Percentiles rank a stretch among this genome's conserved stretches.
Conservation (phyloP, 2,113 vertebrate genomes). For the Chrysochloris asiatica region DNA sequence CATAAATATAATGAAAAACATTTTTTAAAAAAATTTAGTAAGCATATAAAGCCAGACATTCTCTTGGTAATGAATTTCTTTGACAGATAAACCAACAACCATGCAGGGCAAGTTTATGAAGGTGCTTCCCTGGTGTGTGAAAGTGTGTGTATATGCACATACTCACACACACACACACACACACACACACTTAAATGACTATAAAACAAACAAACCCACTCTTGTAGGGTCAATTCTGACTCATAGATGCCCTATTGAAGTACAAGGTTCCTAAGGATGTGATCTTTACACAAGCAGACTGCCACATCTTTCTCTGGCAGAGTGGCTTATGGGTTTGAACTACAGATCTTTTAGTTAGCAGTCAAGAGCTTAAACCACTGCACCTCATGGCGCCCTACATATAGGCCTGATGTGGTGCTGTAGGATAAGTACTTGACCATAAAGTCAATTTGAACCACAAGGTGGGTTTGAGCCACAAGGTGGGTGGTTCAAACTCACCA, state of each 20-base stretch:
- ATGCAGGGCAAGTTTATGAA: constrained; percentile 53
- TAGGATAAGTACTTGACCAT: too few species aligned
- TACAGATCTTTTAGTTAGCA: neutral
- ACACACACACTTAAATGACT: neutral
- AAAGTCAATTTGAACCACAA: too few species aligned
- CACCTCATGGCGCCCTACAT: neutral
- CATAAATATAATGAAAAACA: constrained; percentile 79
- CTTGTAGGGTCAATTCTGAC: neutral
- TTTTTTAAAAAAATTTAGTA: constrained; percentile 73
- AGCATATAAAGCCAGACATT: constrained; percentile 66
- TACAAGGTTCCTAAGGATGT: neutral
- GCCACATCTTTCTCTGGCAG: neutral
- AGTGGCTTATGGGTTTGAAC: neutral
- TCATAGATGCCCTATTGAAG: neutral
- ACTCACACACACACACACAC: neutral
- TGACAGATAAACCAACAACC: constrained; percentile 67
- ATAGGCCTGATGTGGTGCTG: too few species aligned
- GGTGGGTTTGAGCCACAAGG: too few species aligned
- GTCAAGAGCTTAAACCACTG: neutral
- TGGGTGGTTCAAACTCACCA: too few species aligned
- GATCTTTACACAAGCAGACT: neutral
- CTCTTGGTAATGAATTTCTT: constrained; percentile 70
- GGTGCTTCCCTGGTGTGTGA: neutral
- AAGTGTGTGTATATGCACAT: neutral
- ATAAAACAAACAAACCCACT: neutral